Evolutionary conservation across 2,113 vertebrate species (phyloP).

Genomic region (Balaeniceps rex): DNA sequence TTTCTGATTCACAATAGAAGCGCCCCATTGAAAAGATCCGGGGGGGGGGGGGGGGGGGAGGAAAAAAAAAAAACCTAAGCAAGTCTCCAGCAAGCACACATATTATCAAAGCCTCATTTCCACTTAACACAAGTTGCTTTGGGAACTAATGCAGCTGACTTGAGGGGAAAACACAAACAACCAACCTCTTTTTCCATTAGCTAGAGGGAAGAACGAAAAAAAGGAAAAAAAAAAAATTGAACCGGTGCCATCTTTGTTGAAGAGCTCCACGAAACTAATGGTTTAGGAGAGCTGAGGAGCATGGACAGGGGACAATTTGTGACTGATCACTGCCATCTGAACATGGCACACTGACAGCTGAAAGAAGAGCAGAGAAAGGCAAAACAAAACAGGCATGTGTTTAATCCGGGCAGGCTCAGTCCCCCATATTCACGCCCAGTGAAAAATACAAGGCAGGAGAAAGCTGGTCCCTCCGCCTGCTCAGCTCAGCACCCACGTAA

Average conservation of each 20-base stretch:
- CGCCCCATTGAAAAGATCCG: background rate
- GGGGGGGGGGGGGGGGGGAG: rapidly evolving
- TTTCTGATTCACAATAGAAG: background rate
- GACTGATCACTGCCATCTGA: conserved; percentile 30
- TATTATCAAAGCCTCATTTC: conserved; percentile 27
- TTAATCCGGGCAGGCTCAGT: background rate
- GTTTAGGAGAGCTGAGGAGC: background rate
- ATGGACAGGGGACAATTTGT: background rate
- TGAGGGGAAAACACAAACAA: background rate
- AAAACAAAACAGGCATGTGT: conserved; percentile 14
- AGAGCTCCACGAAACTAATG: background rate
- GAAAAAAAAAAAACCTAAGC: background rate
- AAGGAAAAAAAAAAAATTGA: background rate
- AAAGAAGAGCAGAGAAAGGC: background rate
- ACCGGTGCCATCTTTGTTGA: background rate
- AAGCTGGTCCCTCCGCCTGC: background rate
- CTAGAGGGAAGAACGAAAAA: background rate
- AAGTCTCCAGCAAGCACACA: background rate
- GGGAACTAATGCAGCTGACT: conserved; percentile 15
- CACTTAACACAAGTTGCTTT: conserved; percentile 20
- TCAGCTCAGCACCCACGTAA: background rate
- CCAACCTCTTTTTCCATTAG: background rate
- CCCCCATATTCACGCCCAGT: background rate
- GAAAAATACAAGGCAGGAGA: background rate
- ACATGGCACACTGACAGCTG: background rate